Base-by-base conservation (phyloP, 2,113 vertebrate species). In the Pterocles gutturalis region DNA sequence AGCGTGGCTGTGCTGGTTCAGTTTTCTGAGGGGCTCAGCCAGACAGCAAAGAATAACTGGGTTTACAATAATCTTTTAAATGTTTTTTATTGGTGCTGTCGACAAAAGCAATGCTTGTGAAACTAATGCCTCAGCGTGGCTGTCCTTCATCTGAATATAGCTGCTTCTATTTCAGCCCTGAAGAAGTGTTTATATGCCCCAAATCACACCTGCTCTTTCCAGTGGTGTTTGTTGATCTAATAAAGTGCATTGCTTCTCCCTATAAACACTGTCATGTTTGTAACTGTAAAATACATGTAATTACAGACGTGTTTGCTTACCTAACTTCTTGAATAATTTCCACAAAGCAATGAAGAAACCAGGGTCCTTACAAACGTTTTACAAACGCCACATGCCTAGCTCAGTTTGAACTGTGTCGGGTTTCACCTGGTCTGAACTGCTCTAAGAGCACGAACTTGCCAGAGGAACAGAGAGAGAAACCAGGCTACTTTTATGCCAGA, bases 171-270 rank as follows among this genome's bases (percentile, higher is more conserved):
- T 41, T 22, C 93, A 83, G 38, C 67, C 62, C 87, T 46, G 49
- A 10, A 41, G 8, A 46, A 26, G 34, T 8, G 25, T 86, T 97
- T 76, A 20, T 66, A 1, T 65, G 72, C 72, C 91, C 86, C 87
- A 97, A 41, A 83, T 45, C 67, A 77, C 83, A 95, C 48, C 93
- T 96, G 80, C n/a, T 86, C 95, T n/a, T 83, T 26, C 67, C 76
- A 80, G 6, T 6, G 19, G 16, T 58, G 88, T 75, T 33, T 80
- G 71, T 21, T 48, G 53, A 65, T 19, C 76, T 89, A 72, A 10
- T 77, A 89, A 95, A 94, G 73, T 45, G 24, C 5, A 6, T 73
- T 46, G 29, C 21, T 92, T 65, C 71, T 83, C 80, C 67, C 89
- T 41, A 3, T 83, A 94, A 95, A 87, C 80, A 24, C 36, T 70